These are phyloP conservation scores for Pentamera pediparva DNA, from an alignment of 53 echinoderm and acorn worm species.

Conservation along the genomic window DNA sequence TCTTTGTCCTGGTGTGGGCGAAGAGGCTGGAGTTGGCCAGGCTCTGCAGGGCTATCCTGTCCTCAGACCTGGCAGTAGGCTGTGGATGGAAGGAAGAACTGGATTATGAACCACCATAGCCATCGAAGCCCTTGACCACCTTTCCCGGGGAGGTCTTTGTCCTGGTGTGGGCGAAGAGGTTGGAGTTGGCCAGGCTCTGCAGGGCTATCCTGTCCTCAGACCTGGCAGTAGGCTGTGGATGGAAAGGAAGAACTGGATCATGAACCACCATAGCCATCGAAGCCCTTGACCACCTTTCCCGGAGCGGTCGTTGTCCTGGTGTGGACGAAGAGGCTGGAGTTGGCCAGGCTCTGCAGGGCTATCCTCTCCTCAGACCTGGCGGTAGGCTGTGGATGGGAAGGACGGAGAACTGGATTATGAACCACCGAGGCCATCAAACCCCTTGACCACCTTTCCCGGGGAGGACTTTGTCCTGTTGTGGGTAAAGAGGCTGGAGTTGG, in stretches of 20 bases:
- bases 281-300: conserved; percentile 56
- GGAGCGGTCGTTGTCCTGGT: not conserved
- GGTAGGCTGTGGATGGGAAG: too few relatives aligned
- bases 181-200: conserved; percentile 51
- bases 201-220: conserved; percentile 20
- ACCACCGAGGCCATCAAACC: conserved; percentile 83
- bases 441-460: conserved; percentile 52
- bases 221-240: not conserved
- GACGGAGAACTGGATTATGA: too few relatives aligned
- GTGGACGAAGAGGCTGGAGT: conserved; percentile 61
- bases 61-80: not conserved
- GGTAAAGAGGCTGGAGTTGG: conserved; percentile 71
- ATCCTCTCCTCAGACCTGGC: not conserved
- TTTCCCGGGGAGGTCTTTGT: conserved; percentile 19
- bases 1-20: conserved; percentile 16
- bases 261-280: conserved; percentile 82
- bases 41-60: conserved; percentile 16
- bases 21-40: conserved; percentile 72
- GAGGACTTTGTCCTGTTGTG: not conserved
- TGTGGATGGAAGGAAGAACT: not conserved
- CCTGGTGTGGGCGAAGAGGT: conserved; percentile 51
- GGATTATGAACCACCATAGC: conserved; percentile 78
- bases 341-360: conserved; percentile 28
- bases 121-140: conserved; percentile 71
- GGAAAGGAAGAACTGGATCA: too few relatives aligned